phyloP scores from a whole-genome alignment of 2,113 vertebrate genomes.

The Laticauda laticaudata region DNA sequence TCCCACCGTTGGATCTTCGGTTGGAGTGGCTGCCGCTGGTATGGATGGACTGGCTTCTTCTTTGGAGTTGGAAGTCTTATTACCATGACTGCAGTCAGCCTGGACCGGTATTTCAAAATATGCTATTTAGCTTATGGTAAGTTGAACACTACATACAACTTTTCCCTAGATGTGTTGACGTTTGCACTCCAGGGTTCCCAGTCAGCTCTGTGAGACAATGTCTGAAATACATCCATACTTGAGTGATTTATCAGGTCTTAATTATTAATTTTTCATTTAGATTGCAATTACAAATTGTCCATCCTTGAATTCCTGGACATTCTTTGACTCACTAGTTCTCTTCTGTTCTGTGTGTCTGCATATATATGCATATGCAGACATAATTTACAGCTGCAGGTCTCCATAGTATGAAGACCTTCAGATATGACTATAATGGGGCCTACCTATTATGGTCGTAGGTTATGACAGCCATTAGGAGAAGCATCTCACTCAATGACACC shows the following conservation, averaged over 20 bases:
- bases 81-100: constrained; percentile 92
- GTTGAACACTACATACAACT: constrained; percentile 30
- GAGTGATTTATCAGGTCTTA: neutral
- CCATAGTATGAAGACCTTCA: neutral
- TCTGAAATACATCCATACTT: neutral
- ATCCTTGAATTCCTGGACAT: neutral
- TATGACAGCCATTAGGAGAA: neutral
- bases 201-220: neutral
- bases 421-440: neutral
- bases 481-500: neutral
- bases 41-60: constrained; percentile 94
- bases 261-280: neutral
- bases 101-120: constrained; percentile 95
- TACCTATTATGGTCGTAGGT: neutral
- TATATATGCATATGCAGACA: neutral
- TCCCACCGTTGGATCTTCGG: constrained; percentile 93
- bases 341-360: neutral
- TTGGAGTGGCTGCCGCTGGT: constrained; percentile 89
- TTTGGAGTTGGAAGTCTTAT: constrained; percentile 93
- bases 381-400: neutral
- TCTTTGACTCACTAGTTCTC: neutral
- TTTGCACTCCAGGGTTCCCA: neutral
- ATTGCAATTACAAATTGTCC: neutral
- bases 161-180: neutral
- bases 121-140: constrained; percentile 90